A percentile compares a stretch with the other conserved stretches of the same genome.
Conservation (phyloP, 2,113 vertebrate genomes). For the Arvicanthis niloticus region DNA sequence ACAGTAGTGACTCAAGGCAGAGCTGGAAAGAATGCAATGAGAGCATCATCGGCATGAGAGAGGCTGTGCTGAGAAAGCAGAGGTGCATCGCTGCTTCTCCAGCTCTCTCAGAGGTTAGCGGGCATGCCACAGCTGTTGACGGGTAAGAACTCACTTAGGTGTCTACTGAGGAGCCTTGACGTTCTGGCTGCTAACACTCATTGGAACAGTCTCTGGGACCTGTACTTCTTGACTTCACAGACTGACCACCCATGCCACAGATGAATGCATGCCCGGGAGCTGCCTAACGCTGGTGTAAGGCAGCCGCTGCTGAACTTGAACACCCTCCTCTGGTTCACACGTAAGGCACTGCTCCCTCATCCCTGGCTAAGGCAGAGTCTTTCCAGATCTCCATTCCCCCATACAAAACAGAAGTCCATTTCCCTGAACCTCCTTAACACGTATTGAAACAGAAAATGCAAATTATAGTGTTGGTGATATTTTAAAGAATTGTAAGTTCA, state of each 20-base stretch:
- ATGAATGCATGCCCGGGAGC: background rate
- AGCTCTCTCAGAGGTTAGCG: background rate
- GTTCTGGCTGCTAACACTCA: background rate
- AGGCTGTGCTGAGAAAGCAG: conserved; percentile 71
- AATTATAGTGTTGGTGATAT: background rate
- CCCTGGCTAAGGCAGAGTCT: background rate
- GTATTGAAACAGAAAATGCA: conserved; percentile 28
- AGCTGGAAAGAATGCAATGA: conserved; percentile 60
- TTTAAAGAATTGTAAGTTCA: conserved; percentile 48
- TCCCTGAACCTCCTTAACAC: background rate
- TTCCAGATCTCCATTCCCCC: conserved; percentile 26
- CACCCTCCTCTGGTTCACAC: background rate
- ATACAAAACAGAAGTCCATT: conserved; percentile 33
- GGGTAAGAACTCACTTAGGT: conserved; percentile 42
- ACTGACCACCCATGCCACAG: background rate
- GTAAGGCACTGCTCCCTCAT: background rate
- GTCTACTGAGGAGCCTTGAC: background rate
- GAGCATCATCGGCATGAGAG: conserved; percentile 61
- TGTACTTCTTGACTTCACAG: background rate
- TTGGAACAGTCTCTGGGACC: background rate
- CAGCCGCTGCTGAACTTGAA: background rate
- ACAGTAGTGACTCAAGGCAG: conserved; percentile 67
- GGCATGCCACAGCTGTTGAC: background rate
- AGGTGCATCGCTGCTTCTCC: conserved; percentile 33
- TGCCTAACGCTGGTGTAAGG: background rate